A percentile compares a stretch with the other conserved stretches of the same genome.
These are phyloP conservation scores for Macquaria ambigua DNA, from an alignment of 2,113 vertebrate species.

Conservation along the genomic window DNA sequence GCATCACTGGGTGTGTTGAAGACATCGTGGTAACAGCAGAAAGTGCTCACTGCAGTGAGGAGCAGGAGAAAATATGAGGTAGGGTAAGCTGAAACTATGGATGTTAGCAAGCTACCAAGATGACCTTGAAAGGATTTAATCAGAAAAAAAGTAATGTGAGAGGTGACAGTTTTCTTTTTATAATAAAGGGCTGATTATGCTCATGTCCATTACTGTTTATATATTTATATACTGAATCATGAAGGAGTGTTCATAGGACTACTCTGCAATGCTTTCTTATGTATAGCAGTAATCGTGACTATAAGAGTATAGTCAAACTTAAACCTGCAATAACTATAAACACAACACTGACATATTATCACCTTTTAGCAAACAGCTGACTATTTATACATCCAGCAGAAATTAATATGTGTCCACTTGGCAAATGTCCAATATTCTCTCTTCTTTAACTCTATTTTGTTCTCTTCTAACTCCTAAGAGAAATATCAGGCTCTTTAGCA, in stretches of 20 bases:
- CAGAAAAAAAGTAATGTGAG: not conserved
- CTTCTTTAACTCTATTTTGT: not conserved
- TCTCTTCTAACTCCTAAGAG: not conserved
- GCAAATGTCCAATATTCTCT: not conserved
- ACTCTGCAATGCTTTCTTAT: not conserved
- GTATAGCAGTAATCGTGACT: too few species aligned
- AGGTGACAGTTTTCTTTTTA: not conserved
- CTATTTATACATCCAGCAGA: not conserved
- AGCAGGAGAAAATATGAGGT: conserved; percentile 6
- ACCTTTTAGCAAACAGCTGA: not conserved
- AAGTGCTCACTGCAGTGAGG: not conserved
- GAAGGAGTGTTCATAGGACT: not conserved
- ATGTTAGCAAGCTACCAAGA: not conserved
- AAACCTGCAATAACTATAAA: not conserved
- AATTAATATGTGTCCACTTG: not conserved
- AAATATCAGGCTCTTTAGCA: not conserved
- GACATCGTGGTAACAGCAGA: conserved; percentile 12
- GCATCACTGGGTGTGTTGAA: conserved; percentile 46
- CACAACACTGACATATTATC: not conserved
- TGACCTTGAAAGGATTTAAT: conserved; percentile 10
- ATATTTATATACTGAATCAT: not conserved
- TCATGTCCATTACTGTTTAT: not conserved
- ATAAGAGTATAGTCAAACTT: not conserved
- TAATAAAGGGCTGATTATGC: not conserved
- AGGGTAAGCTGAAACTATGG: not conserved